Evolutionary conservation across 2,888 invertebrate species (phyloP).

Genomic region (Tupiocoris notatus): DNA sequence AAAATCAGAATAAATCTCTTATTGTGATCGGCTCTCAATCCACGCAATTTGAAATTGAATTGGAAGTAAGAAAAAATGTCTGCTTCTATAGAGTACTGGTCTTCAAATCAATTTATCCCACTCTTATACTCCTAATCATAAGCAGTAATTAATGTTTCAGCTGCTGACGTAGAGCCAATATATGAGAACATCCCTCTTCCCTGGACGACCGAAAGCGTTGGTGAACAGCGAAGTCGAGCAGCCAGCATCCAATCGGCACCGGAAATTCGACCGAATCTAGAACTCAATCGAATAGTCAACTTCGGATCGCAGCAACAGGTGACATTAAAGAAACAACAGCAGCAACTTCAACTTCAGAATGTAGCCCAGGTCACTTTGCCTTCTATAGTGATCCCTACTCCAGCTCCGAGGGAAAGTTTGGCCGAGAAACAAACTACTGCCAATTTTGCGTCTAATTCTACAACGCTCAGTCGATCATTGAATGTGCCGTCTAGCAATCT

Average conservation of each 20-base stretch:
- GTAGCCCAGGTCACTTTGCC: conserved; percentile 1
- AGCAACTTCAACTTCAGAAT: background rate
- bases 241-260: conserved; percentile 72
- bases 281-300: conserved; percentile 21
- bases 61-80: too few relatives aligned
- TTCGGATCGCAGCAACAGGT: conserved; percentile 8
- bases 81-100: too few relatives aligned
- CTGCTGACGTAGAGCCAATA: conserved; percentile 64
- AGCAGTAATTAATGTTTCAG: too few relatives aligned
- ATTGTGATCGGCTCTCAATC: too few relatives aligned
- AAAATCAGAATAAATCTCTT: too few relatives aligned
- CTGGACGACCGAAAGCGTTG: conserved; percentile 57
- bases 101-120: too few relatives aligned
- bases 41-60: too few relatives aligned
- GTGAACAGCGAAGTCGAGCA: conserved; percentile 57
- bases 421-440: background rate
- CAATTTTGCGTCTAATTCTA: background rate
- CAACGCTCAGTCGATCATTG: background rate
- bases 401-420: conserved; percentile 28
- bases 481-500: background rate
- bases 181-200: conserved; percentile 78
- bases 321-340: background rate
- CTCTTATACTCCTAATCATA: too few relatives aligned
- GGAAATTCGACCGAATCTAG: conserved; percentile 54
- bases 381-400: background rate